Evolutionary conservation across 2,797 vertebrate genomes (phyloP).

Genomic region (Tadarida brasiliensis): DNA sequence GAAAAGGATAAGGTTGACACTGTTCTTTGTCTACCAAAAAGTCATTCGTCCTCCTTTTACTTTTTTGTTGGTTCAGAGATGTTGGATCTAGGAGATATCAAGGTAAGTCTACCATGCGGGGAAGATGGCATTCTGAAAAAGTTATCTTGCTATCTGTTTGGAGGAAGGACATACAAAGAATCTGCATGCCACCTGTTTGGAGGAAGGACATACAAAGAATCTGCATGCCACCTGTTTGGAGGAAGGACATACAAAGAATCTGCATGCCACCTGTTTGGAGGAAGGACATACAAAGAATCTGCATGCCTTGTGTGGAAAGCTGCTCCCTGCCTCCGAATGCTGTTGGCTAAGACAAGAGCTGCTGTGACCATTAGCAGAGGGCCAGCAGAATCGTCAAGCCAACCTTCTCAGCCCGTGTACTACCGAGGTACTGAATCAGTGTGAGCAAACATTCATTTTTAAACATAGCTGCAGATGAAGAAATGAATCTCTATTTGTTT

Average conservation of each 20-base stretch:
- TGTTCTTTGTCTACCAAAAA: background rate
- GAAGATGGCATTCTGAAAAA: background rate
- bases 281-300: background rate
- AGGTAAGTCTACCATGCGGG: background rate
- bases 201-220: background rate
- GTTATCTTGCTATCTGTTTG: background rate
- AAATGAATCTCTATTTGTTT: slow-evolving; percentile 11
- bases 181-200: background rate
- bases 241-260: background rate
- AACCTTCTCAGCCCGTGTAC: background rate
- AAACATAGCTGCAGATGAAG: background rate
- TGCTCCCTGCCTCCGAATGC: background rate
- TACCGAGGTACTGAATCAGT: background rate
- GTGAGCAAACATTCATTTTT: background rate
- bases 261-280: background rate
- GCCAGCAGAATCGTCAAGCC: background rate
- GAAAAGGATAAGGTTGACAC: rapidly evolving
- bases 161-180: background rate
- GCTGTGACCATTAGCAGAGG: background rate
- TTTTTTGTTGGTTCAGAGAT: background rate
- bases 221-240: background rate
- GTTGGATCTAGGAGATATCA: background rate
- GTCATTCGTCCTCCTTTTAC: background rate
- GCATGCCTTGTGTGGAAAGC: background rate
- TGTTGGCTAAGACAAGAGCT: rapidly evolving